Percentiles rank a stretch among this genome's conserved stretches.
Conservation (phyloP, 2,113 vertebrate genomes). For the Daphoenositta chrysoptera region DNA sequence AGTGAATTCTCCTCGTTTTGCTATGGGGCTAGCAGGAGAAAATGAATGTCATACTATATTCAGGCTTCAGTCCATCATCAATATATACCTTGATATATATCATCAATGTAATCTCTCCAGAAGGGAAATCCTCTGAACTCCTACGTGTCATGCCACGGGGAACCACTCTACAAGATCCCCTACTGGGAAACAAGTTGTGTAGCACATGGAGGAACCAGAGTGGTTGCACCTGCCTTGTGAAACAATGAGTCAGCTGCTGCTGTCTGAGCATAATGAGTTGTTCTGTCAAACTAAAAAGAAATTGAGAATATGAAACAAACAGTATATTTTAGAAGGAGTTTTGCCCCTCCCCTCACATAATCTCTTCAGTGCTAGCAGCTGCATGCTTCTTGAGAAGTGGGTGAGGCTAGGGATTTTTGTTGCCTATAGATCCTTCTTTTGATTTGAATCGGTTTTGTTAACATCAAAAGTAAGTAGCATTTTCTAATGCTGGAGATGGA, state of each 20-base stretch:
- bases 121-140: slow-evolving; percentile 25
- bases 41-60: not conserved
- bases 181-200: not conserved
- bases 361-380: not conserved
- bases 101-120: not conserved
- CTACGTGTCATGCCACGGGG: not conserved
- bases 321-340: not conserved
- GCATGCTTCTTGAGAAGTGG: not conserved
- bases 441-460: not conserved
- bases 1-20: not conserved
- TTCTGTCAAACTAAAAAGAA: not conserved
- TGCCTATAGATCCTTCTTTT: not conserved
- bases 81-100: not conserved
- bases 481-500: not conserved
- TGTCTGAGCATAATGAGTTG: not conserved
- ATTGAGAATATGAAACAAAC: not conserved
- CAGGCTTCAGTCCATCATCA: not conserved
- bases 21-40: not conserved
- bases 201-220: not conserved
- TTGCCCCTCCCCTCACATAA: fast-evolving
- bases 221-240: not conserved
- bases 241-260: not conserved
- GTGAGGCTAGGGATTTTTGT: not conserved
- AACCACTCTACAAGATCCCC: not conserved
- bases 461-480: not conserved